These are phyloP conservation scores for Leuctra nigra DNA, from an alignment of 2,888 invertebrate species.

Conservation along the genomic window DNA sequence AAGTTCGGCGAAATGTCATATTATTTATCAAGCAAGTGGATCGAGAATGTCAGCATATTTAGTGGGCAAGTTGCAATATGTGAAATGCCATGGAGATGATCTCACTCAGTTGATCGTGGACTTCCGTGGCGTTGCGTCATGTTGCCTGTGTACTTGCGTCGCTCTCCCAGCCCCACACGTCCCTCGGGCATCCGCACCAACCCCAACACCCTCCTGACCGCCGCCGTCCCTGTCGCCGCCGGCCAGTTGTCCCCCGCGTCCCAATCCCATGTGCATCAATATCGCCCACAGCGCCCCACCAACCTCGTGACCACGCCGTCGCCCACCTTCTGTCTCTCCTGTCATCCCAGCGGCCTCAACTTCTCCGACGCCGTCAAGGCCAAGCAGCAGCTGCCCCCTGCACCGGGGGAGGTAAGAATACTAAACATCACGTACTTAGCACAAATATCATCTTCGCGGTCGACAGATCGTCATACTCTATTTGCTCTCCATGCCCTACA, in stretches of 20 bases:
- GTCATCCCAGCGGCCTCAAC: slow-evolving; percentile 34
- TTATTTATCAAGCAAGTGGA: too few relatives aligned
- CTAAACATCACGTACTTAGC: too few relatives aligned
- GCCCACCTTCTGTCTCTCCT: slow-evolving; percentile 35
- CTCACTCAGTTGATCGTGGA: background rate
- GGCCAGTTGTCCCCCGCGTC: slow-evolving; percentile 22
- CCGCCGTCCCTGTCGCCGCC: background rate
- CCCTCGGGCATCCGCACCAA: slow-evolving; percentile 19
- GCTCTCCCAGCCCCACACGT: slow-evolving; percentile 24
- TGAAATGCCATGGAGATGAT: slow-evolving; percentile 1
- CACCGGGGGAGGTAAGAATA: slow-evolving; percentile 29
- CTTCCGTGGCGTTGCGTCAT: background rate
- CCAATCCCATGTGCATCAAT: slow-evolving; percentile 21
- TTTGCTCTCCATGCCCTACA: too few relatives aligned
- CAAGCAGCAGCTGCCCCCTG: slow-evolving; percentile 32
- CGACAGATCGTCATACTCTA: too few relatives aligned
- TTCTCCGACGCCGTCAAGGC: slow-evolving; percentile 34
- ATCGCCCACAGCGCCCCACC: slow-evolving; percentile 19
- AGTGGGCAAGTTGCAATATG: background rate
- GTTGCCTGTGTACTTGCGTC: slow-evolving; percentile 19
- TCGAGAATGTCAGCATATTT: slow-evolving; percentile 20
- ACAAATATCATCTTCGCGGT: too few relatives aligned
- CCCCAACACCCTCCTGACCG: slow-evolving; percentile 10
- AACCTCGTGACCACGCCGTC: slow-evolving; percentile 23
- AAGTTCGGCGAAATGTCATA: slow-evolving; percentile 12